Evolutionary conservation across 1,140 invertebrate genomes (phyloP), one percentile per base, ranked within the genome.

Genomic region (Metopolophium dirhodum): DNA sequence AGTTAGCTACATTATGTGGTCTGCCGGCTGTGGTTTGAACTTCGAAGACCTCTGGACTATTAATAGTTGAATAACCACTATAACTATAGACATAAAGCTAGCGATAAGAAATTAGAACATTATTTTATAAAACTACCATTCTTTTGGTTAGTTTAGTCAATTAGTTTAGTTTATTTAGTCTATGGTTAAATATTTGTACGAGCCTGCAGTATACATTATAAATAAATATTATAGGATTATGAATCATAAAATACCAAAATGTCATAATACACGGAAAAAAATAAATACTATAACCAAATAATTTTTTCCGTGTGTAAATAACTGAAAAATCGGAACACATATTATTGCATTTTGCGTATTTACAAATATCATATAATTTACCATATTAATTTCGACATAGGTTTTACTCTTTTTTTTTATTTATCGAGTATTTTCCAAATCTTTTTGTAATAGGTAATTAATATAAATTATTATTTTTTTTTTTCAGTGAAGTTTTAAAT

Each of bases 401-500:
- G 2, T 26, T 30, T 85, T 85, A 9, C 4, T 85, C 41, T 45
- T 11, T 85, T 85, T 45, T 11, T 85, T 85, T 85, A 82, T 35
- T 35, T 82, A 82, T 2, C 7, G 6, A 35, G 2, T 83, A 37
- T 23, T 35, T 37, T 3, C 2, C 2, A 83, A 37, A 9, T 23
- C 7, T 37, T 7, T 45, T n/a, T n/a, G 4, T 86, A 47, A 30
- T 91, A 37, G 37, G 37, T 37, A 82, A 91, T n/a, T 82, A 45
- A 37, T 51, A n/a, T 35, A 35, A 77, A 35, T 4, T 41, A 41
- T 41, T 41, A 41, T n/a, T 82, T 35, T 83, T 92, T 91, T 91
- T 92, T 93, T 93, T 86, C 49, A 93, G 91, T 7, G 91, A 93
- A 54, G 49, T 93, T 1, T 82, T 93, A n/a, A 93, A 93, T 26